Conservation (phyloP, 2,888 invertebrate genomes). For the Drosophila glabriapex region DNA sequence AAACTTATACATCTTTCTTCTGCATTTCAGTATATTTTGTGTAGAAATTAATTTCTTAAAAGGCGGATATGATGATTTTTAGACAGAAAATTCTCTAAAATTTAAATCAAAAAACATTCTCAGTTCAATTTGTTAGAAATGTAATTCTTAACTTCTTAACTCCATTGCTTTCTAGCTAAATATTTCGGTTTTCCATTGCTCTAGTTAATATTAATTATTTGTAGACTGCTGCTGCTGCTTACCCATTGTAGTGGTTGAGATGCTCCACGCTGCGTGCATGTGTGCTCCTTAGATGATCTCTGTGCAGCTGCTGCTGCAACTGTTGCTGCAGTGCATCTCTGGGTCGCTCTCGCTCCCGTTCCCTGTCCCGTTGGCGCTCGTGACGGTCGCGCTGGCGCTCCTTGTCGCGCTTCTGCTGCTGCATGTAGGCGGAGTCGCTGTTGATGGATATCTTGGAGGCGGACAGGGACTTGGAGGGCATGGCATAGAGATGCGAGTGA, state of each 20-base stretch:
- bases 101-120: no score
- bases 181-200: not conserved
- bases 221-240: constrained; percentile 28
- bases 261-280: constrained; percentile 85
- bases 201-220: not conserved
- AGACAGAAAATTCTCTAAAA: no score
- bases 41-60: no score
- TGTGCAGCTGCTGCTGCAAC: constrained; percentile 66
- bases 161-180: no score
- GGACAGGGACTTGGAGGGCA: constrained; percentile 82
- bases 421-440: constrained; percentile 82
- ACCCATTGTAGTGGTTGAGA: constrained; percentile 84
- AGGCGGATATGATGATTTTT: no score
- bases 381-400: constrained; percentile 80
- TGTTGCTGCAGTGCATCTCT: constrained; percentile 64
- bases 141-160: no score
- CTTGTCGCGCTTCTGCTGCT: constrained; percentile 79
- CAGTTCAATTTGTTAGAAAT: no score
- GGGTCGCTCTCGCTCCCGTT: constrained; percentile 33
- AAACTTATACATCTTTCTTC: no score
- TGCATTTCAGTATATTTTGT: no score
- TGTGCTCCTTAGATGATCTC: constrained; percentile 74
- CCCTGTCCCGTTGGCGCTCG: constrained; percentile 64
- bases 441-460: constrained; percentile 85
- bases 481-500: constrained; percentile 60